Evolutionary conservation across 2,113 vertebrate genomes (phyloP), one percentile per base, ranked within the genome.

Genomic region (Hemicordylus capensis): DNA sequence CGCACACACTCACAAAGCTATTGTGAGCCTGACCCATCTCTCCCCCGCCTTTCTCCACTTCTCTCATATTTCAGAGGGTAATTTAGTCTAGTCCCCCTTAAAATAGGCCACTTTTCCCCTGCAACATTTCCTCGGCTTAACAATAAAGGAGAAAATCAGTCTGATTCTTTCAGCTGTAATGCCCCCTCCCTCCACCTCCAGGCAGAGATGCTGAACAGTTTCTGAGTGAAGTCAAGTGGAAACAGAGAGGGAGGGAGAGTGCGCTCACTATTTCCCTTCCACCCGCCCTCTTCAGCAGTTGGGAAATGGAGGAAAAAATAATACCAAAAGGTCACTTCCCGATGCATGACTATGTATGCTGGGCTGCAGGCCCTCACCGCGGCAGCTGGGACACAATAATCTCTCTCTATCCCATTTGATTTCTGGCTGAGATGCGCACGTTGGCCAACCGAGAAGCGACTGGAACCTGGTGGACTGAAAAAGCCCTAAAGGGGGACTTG

Each of bases 151-250:
- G 83, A 44, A 78, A 78, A 85, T 61, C 76, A 79, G 76, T 63
- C 84, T 78, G 56, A 67, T 79, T 79, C 84, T 79, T 72, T 85
- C 76, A 37, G 39, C 66, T 79, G 37, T 22, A 61, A 79, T 85
- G 64, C 61, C 75, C 74, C 10, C 76, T 37, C 44, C 34, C 76
- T 20, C 26, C 67, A 54, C 58, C 67, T 66, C n/a, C 42, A 39
- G 56, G 77, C 66, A 73, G 54, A 72, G 76, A 79, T 61, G 84
- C 76, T 28, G 54, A 78, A 59, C 66, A 70, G 39, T 77, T n/a
- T 85, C 76, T 20, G 34, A 63, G 84, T 85, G 76, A 85, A 85
- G 66, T 85, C 84, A 72, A 85, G 66, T 72, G 67, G 54, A 85
- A 79, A 85, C 8, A 73, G 66, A 79, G 66, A 59, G 12, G 64